Conservation (phyloP, 1,140 invertebrate species). For the Nephotettix cincticeps region DNA sequence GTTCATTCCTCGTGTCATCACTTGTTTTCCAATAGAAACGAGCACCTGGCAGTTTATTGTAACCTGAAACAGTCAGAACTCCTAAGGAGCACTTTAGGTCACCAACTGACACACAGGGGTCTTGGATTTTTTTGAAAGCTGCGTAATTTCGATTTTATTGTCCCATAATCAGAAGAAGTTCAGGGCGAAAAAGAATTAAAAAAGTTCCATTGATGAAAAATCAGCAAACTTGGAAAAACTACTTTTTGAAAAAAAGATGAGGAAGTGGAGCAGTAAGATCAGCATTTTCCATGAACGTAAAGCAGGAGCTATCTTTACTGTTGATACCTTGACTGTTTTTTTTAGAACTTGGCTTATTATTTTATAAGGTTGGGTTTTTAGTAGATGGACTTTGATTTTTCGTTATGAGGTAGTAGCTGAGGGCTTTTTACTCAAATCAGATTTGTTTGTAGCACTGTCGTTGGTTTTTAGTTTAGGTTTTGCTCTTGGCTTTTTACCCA, state of each 20-base stretch:
- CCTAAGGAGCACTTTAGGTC: conserved; percentile 33
- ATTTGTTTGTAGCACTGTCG: background rate
- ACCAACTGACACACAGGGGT: conserved; percentile 22
- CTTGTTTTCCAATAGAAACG: conserved; percentile 32
- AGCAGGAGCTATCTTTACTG: background rate
- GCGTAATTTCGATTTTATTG: conserved; percentile 20
- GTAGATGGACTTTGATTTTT: background rate
- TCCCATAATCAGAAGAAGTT: conserved; percentile 14
- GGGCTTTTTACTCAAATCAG: background rate
- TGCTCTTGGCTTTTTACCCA: too few species aligned
- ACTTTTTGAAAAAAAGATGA: conserved; percentile 24
- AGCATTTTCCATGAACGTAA: conserved; percentile 10
- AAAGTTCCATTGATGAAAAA: conserved; percentile 20
- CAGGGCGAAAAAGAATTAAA: conserved; percentile 16
- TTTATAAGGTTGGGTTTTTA: background rate
- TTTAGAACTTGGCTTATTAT: background rate
- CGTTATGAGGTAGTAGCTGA: too few species aligned
- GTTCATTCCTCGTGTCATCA: conserved; percentile 29
- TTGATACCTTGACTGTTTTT: conserved; percentile 4
- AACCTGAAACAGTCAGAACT: conserved; percentile 33
- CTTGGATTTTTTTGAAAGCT: conserved; percentile 19
- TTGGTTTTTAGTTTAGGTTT: too few species aligned
- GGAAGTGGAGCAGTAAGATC: background rate
- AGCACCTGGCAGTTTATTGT: conserved; percentile 25
- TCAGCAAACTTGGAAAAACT: conserved; percentile 17